These are phyloP conservation scores for Aptenodytes patagonicus DNA, from an alignment of 2,113 vertebrate genomes.

Conservation along the genomic window DNA sequence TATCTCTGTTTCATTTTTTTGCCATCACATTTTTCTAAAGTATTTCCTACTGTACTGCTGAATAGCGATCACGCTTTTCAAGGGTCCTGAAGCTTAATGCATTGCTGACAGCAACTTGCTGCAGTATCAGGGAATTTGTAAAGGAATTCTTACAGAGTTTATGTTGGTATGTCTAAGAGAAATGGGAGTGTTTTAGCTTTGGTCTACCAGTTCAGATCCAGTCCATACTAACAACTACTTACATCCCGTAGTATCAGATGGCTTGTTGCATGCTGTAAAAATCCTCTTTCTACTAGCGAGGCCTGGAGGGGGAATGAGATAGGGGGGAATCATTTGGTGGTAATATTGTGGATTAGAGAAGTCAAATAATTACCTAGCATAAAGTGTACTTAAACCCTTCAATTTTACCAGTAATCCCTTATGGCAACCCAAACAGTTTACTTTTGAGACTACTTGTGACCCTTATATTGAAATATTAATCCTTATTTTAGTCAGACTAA, in stretches of 20 bases:
- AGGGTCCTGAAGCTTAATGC: background rate
- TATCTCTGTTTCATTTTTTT: background rate
- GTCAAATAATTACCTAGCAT: background rate
- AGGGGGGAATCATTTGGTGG: fast-evolving
- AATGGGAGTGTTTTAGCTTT: background rate
- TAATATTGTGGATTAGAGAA: background rate
- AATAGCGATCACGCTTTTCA: background rate
- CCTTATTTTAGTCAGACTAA: background rate
- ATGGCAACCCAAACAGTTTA: background rate
- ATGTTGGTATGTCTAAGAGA: background rate
- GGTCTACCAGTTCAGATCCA: background rate
- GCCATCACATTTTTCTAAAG: background rate
- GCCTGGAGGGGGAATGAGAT: fast-evolving
- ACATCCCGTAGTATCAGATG: background rate
- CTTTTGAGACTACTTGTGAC: background rate
- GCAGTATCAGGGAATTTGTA: background rate
- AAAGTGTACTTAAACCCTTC: background rate
- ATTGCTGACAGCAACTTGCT: background rate
- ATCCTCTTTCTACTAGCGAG: background rate
- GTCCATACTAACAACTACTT: background rate
- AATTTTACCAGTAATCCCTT: background rate
- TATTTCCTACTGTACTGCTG: background rate
- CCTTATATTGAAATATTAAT: background rate
- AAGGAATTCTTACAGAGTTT: background rate
- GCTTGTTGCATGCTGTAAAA: background rate